Base-by-base conservation (phyloP, 1,140 invertebrate genomes). In the Ostrea denselamellosa region DNA sequence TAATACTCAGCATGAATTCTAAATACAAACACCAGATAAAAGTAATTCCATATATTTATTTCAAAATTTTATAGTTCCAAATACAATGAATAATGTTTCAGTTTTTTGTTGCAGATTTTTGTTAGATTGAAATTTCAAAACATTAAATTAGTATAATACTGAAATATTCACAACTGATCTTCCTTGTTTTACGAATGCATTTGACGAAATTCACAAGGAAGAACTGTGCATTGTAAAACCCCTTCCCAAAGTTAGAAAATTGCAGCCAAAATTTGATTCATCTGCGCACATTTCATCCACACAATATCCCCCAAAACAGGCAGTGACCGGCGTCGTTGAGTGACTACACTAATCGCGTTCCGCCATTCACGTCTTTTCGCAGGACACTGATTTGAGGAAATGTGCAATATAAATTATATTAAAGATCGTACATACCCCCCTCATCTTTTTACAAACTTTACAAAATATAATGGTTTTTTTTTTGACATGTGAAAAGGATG, bases 151-250 rank as follows among this genome's bases (percentile, higher is more conserved):
- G 56, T 19, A 44, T 44, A 62, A 58, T 58, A 58, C 19, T 58
- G 56, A 58, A 58, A 58, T 12, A 17, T 19, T 19, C 56, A 62
- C 25, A 8, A 3, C 8, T 0, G 8, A 34, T 77, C 68, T 34
- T 77, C 68, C 68, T 77, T 77, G 68, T 14, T 10, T 77, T 14
- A 25, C 68, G 28, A 77, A 71, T 28, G 28, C 68, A 77, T 25
- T 28, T 77, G 14, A 25, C 68, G 68, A 77, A 77, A 77, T 34
- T 2, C 68, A 77, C 68, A 77, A 77, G 68, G 68, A 77, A 77
- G 28, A 77, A 9, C 25, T 34, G 4, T 77, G 68, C 12, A 34
- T 9, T 77, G 25, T 77, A 17, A 28, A 28, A 77, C 9, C 28
- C 25, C 68, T 14, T 2, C 22, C 68, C 9, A 34, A 34, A 71